A percentile compares a stretch with the other conserved stretches of the same genome.
phyloP scores from a whole-genome alignment of 1,140 invertebrate genomes.

The Camponotus vicinus region DNA sequence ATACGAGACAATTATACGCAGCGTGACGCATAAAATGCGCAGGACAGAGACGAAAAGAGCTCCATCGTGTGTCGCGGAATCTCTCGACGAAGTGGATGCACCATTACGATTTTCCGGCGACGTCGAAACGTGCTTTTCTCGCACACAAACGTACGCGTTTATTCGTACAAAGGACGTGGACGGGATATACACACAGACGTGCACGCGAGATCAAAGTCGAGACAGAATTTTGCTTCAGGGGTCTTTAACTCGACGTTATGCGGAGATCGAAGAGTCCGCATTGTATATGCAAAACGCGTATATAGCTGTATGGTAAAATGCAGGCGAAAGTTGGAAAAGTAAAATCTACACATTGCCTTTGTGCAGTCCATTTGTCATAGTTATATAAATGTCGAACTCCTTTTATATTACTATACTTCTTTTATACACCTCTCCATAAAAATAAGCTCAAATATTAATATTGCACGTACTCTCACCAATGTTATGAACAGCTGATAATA shows the following conservation, averaged over 20 bases:
- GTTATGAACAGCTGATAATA: background rate
- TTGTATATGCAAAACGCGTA: constrained; percentile 57
- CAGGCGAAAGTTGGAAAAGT: constrained; percentile 49
- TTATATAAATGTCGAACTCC: constrained; percentile 46
- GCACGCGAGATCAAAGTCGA: constrained; percentile 70
- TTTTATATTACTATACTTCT: background rate
- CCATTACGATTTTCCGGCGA: constrained; percentile 60
- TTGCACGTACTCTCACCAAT: background rate
- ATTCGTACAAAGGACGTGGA: constrained; percentile 67
- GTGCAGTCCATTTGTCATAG: constrained; percentile 47
- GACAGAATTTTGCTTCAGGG: constrained; percentile 72
- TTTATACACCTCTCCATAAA: background rate
- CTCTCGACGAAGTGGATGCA: constrained; percentile 44
- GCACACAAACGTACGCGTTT: constrained; percentile 48
- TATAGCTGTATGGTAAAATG: constrained; percentile 34
- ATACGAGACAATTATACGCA: background rate
- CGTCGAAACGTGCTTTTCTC: constrained; percentile 55
- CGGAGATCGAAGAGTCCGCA: constrained; percentile 61
- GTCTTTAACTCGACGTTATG: constrained; percentile 73
- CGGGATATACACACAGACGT: constrained; percentile 36
- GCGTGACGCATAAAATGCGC: background rate
- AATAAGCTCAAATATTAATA: constrained; percentile 16
- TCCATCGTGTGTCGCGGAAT: background rate
- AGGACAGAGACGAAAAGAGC: background rate
- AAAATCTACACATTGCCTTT: constrained; percentile 53